Base-by-base conservation (phyloP, 2,888 invertebrate genomes). In the Rambutsinella grinnellia region DNA sequence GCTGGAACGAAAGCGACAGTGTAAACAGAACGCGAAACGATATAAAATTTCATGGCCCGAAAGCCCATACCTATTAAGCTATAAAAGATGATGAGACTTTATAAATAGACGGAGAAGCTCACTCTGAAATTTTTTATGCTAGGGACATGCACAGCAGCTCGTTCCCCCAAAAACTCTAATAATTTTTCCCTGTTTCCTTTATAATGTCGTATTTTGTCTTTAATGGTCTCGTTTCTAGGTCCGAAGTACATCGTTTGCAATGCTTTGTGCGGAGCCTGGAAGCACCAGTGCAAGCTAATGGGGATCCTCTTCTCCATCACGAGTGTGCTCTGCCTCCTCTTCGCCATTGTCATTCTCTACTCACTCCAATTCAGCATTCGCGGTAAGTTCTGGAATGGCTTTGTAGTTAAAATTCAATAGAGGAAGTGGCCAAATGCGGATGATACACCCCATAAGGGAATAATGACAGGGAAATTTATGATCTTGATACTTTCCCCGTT, bases 281-380 rank as follows among this genome's bases (percentile, higher is more conserved):
- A 82, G 62, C 83, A 84, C 74, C 84, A 84, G 77, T 84, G 84
- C 79, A 84, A 84, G 82, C 77, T 84, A 81, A 84, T 83, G 83
- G 84, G 84, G 75, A 82, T 84, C 69, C 81, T 84, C 68, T 84
- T 84, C 77, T 84, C 84, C 49, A 84, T 84, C 72, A 82, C 84
- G 71, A 83, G 83, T 74, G 82, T 82, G 36, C 84, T 84, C 75
- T 83, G 84, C 76, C 79, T 84, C 56, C 67, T 84, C 47, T 82
- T 84, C 63, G 83, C 82, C 67, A 76, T 84, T 53, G 82, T 78
- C 65, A 82, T 84, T 67, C 79, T 84, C 66, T 83, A 83, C 82
- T 84, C 84, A 24, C 83, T 84, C 68, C 84, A 84, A 65, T 84
- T 84, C 78, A 79, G 78, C 68, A 65, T 84, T 75, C 76, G 79